phyloP scores from a whole-genome alignment of 2,113 vertebrate genomes.

The Sceloporus undulatus region DNA sequence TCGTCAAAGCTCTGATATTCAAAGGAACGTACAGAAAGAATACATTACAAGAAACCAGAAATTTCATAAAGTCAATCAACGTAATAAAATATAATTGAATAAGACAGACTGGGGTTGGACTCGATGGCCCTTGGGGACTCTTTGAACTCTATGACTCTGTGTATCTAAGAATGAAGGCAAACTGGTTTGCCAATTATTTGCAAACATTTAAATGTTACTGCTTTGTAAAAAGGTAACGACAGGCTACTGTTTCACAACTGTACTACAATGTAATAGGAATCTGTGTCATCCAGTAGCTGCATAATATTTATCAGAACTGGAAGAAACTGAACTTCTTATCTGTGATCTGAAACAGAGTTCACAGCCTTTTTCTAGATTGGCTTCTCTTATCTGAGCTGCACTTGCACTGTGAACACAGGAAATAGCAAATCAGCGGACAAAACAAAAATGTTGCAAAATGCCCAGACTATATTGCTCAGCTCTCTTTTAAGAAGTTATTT shows the following conservation, averaged over 20 bases:
- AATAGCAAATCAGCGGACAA: constrained; percentile 67
- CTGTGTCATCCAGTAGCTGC: constrained; percentile 66
- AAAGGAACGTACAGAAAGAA: background rate
- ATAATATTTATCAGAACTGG: constrained; percentile 68
- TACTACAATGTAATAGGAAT: constrained; percentile 47
- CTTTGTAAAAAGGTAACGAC: constrained; percentile 11
- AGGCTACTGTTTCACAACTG: constrained; percentile 50
- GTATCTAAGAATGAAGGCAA: background rate
- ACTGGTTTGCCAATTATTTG: background rate
- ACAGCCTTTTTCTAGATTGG: constrained; percentile 75
- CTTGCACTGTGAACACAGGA: constrained; percentile 75
- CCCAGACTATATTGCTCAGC: constrained; percentile 31
- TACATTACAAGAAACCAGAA: background rate
- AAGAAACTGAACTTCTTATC: constrained; percentile 76
- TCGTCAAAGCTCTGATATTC: background rate
- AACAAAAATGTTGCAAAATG: constrained; percentile 40
- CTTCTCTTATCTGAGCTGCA: constrained; percentile 81
- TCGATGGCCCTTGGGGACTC: no score
- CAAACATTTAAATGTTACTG: constrained; percentile 3
- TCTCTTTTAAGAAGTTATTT: constrained; percentile 34
- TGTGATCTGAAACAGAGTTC: constrained; percentile 77
- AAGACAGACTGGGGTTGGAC: background rate
- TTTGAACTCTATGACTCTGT: no score
- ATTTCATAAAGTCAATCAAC: background rate
- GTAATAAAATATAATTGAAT: constrained; percentile 1